Conservation (phyloP, 2,797 vertebrate species). For the Channallabes apus region DNA sequence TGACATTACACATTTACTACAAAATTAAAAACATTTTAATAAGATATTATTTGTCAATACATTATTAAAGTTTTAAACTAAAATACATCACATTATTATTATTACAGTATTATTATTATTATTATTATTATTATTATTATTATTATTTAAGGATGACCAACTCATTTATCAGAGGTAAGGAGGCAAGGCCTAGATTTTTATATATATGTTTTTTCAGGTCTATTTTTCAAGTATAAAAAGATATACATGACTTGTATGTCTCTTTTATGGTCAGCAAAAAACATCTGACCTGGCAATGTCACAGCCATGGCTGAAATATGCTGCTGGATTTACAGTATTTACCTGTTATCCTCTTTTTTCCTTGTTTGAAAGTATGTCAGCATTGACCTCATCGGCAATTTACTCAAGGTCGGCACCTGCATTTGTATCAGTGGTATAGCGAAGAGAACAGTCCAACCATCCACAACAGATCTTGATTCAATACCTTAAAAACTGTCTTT, state of each 20-base stretch:
- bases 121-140: too few relatives aligned
- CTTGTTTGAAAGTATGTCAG: background rate
- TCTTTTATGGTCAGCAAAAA: background rate
- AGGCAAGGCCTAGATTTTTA: background rate
- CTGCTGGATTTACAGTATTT: slow-evolving; percentile 15
- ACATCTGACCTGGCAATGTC: background rate
- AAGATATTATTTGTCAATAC: too few relatives aligned
- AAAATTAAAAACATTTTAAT: too few relatives aligned
- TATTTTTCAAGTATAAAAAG: background rate
- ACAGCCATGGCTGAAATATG: background rate
- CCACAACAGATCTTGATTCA: background rate
- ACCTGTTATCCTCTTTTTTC: background rate
- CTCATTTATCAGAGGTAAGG: background rate
- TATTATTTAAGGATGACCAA: background rate
- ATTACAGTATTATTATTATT: too few relatives aligned
- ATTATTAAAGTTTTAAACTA: too few relatives aligned
- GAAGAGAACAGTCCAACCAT: background rate
- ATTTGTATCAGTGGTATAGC: background rate
- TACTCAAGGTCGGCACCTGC: background rate
- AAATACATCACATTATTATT: too few relatives aligned
- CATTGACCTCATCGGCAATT: background rate
- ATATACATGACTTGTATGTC: background rate
- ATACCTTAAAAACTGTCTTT: too few relatives aligned
- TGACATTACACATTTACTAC: too few relatives aligned
- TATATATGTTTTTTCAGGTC: background rate